Evolutionary conservation across 2,113 vertebrate genomes (phyloP), one percentile per base, ranked within the genome.

Genomic region (Oreotrochilus melanogaster): DNA sequence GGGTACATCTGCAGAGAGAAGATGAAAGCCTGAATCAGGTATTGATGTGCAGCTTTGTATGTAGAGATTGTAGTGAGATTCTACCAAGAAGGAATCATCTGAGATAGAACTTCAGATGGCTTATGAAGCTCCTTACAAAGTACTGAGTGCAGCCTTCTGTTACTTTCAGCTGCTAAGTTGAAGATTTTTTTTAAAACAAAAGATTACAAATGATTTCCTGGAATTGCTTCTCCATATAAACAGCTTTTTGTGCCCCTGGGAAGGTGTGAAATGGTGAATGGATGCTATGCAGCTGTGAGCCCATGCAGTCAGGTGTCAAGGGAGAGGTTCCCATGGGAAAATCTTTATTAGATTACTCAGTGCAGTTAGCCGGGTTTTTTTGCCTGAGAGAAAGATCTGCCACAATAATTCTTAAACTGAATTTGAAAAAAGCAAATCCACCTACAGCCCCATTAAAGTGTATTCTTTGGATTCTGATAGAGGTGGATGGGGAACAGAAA

Each of bases 171-270:
- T 69, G 53, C 39, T 82, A 78, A 88, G n/a, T 88, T 79, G 82
- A 66, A 93, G 78, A 66, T 88, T 92, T 92, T 82, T 88, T 93
- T 67, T 43, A 61, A 82, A 93, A 88, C 43, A 70, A 89, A 85
- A 86, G 75, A n/a, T 53, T 79, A 78, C 74, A 89, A 88, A 86
- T 69, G 1, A 75, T 90, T 92, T 92, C 39, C 0, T 2, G 6
- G 62, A 88, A 43, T 75, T 86, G 74, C 50, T 82, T 69, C 88
- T 88, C 54, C 1, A 1, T 60, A 7, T 69, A 88, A 92, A 74
- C 72, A 87, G 65, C 56, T 42, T 89, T 92, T 92, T 92, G 66
- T 93, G 86, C 62, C 78, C 22, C 21, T 23, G 71, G 78, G 91
- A 65, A 72, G 75, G 86, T 42, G 28, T 45, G 78, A 78, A 75